These are phyloP conservation scores for Emydocephalus ijimae DNA, from an alignment of 2,113 vertebrate species.

Conservation along the genomic window DNA sequence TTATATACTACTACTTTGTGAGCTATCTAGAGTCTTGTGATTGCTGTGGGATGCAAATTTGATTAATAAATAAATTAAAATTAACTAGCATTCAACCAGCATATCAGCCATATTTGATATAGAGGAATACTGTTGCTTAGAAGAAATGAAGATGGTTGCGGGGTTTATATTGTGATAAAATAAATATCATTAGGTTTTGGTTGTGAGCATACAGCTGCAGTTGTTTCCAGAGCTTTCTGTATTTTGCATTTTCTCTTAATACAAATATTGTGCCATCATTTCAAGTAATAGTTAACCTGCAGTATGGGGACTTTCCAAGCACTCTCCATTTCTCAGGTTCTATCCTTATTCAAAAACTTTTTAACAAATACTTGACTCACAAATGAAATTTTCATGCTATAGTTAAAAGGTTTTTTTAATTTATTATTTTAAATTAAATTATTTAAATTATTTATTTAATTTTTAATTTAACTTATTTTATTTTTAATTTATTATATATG, in stretches of 20 bases:
- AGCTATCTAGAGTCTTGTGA: neutral
- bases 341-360: neutral
- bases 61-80: neutral
- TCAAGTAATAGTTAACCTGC: neutral
- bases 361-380: neutral
- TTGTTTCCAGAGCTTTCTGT: neutral
- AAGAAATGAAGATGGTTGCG: neutral
- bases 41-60: neutral
- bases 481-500: neutral
- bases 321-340: neutral
- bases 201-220: neutral
- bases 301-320: neutral
- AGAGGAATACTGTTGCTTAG: neutral
- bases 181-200: neutral
- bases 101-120: neutral
- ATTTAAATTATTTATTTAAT: no score
- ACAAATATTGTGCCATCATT: neutral
- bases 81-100: neutral
- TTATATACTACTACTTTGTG: neutral
- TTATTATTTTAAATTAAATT: neutral
- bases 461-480: no score
- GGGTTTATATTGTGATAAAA: neutral
- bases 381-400: no score
- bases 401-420: neutral
- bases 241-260: neutral